Percentiles rank a stretch among this genome's conserved stretches.
phyloP scores from a whole-genome alignment of 2,113 vertebrate genomes.

The Lanius collurio region DNA sequence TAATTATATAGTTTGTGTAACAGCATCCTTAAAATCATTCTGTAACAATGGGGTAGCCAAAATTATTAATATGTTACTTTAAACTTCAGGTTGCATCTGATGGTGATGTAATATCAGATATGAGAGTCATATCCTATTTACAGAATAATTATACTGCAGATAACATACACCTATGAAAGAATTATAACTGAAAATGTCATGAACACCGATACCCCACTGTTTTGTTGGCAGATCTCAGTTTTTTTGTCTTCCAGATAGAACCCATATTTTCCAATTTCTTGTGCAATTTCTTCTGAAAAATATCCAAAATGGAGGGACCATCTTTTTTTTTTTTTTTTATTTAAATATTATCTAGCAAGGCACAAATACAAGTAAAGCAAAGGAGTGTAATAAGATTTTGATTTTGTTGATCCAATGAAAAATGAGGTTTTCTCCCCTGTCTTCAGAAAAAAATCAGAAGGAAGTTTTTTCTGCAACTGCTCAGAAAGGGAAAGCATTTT shows the following conservation, averaged over 20 bases:
- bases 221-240: neutral
- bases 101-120: neutral
- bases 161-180: neutral
- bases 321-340: neutral
- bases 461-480: neutral
- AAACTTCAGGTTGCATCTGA: neutral
- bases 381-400: neutral
- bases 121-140: neutral
- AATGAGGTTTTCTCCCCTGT: neutral
- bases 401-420: neutral
- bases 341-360: neutral
- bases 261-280: neutral
- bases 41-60: neutral
- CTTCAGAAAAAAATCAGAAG: neutral
- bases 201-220: neutral
- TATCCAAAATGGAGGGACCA: neutral
- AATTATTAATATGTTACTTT: neutral
- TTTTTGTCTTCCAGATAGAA: neutral
- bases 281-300: neutral
- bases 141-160: neutral
- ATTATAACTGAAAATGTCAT: neutral
- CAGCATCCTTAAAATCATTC: neutral
- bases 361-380: neutral
- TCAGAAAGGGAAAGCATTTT: neutral
- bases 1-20: neutral